These are phyloP conservation scores for Salvelinus namaycush DNA, from an alignment of 2,113 vertebrate genomes.

Conservation along the genomic window DNA sequence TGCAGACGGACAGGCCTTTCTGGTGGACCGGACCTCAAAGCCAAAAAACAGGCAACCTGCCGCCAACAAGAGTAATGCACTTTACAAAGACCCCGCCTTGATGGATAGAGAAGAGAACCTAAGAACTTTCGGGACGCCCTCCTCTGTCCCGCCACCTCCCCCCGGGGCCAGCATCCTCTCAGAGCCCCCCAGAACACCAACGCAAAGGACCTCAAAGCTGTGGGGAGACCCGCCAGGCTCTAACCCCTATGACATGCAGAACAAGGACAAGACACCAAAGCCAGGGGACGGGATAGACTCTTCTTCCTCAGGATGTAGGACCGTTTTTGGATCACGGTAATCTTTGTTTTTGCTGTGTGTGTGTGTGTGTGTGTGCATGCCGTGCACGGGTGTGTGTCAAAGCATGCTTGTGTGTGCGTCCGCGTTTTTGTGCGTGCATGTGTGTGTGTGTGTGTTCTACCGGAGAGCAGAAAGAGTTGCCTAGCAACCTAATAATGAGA, in stretches of 20 bases:
- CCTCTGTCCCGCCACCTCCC: conserved; percentile 78
- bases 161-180: conserved; percentile 55
- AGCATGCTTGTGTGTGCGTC: too few relatives aligned
- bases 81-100: conserved; percentile 75
- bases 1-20: conserved; percentile 87
- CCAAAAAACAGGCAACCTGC: conserved; percentile 84
- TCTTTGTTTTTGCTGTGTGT: too few relatives aligned
- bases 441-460: conserved; percentile 35
- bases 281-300: conserved; percentile 80
- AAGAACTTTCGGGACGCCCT: conserved; percentile 81
- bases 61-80: conserved; percentile 85
- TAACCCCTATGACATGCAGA: conserved; percentile 82
- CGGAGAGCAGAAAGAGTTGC: conserved; percentile 60
- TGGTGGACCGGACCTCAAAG: conserved; percentile 86
- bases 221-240: conserved; percentile 82
- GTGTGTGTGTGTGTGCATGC: neutral
- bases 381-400: neutral
- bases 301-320: conserved; percentile 73
- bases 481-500: conserved; percentile 63
- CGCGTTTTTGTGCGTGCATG: neutral
- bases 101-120: conserved; percentile 79
- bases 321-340: conserved; percentile 84
- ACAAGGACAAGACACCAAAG: conserved; percentile 87
- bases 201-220: conserved; percentile 86
- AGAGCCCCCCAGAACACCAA: conserved; percentile 73